phyloP scores from a whole-genome alignment of 2,797 vertebrate genomes.

The Xenops minutus region DNA sequence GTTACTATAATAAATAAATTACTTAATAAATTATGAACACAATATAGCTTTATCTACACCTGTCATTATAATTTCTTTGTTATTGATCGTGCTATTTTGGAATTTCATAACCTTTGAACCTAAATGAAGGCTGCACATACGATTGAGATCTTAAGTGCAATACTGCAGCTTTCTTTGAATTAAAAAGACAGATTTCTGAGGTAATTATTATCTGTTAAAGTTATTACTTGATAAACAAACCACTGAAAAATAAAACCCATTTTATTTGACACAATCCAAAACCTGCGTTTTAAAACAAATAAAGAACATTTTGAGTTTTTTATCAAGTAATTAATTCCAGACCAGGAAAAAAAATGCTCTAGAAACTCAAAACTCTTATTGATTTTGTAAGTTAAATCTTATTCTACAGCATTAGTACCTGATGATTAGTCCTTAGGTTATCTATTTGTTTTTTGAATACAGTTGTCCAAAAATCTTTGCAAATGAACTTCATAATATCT shows the following conservation, averaged over 20 bases:
- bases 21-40: neutral
- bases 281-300: neutral
- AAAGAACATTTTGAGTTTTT: neutral
- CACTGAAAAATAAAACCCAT: neutral
- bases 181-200: neutral
- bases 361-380: neutral
- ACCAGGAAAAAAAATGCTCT: neutral
- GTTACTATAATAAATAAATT: neutral
- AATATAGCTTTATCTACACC: neutral
- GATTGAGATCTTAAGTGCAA: neutral
- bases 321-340: neutral
- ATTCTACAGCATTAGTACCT: conserved; percentile 75
- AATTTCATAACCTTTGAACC: neutral
- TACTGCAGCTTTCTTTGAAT: neutral
- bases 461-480: conserved; percentile 96
- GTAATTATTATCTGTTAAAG: neutral
- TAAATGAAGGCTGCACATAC: neutral
- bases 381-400: neutral
- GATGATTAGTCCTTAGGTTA: conserved; percentile 94
- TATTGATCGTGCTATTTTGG: neutral
- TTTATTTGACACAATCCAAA: neutral
- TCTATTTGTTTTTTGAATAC: conserved; percentile 97
- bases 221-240: neutral
- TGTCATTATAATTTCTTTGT: neutral
- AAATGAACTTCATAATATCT: conserved; percentile 97